These are phyloP conservation scores for Ruditapes philippinarum DNA, from an alignment of 1,140 invertebrate species.

Conservation along the genomic window DNA sequence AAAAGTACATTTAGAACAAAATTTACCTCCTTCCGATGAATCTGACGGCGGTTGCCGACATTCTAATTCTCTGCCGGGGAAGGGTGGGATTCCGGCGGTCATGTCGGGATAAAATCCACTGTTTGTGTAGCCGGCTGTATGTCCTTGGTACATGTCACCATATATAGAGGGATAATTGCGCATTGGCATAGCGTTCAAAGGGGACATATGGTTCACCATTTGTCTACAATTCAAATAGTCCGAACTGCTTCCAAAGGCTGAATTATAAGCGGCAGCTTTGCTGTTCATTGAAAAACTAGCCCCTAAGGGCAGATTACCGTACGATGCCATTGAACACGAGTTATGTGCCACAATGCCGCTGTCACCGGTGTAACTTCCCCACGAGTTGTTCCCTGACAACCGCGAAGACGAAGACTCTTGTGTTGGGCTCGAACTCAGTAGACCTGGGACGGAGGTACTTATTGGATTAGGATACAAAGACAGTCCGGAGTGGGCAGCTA, in stretches of 20 bases:
- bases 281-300: constrained; percentile 84
- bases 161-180: constrained; percentile 83
- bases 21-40: constrained; percentile 81
- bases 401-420: constrained; percentile 71
- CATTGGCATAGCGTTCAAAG: constrained; percentile 81
- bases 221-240: constrained; percentile 84
- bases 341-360: constrained; percentile 77
- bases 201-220: constrained; percentile 83
- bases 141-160: constrained; percentile 84
- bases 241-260: constrained; percentile 69
- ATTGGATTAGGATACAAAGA: constrained; percentile 79
- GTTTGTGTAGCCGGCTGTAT: constrained; percentile 81
- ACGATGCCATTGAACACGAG: constrained; percentile 84
- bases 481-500: constrained; percentile 80
- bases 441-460: constrained; percentile 78
- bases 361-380: constrained; percentile 81
- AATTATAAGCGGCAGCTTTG: constrained; percentile 79
- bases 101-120: constrained; percentile 84
- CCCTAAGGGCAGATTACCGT: constrained; percentile 82
- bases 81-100: constrained; percentile 79
- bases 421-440: constrained; percentile 78
- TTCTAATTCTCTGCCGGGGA: constrained; percentile 80
- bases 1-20: no score
- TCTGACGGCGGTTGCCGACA: constrained; percentile 81
- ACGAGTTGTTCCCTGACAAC: constrained; percentile 81